Evolutionary conservation across 1,140 invertebrate genomes (phyloP).

Genomic region (Tetraneura akinire): DNA sequence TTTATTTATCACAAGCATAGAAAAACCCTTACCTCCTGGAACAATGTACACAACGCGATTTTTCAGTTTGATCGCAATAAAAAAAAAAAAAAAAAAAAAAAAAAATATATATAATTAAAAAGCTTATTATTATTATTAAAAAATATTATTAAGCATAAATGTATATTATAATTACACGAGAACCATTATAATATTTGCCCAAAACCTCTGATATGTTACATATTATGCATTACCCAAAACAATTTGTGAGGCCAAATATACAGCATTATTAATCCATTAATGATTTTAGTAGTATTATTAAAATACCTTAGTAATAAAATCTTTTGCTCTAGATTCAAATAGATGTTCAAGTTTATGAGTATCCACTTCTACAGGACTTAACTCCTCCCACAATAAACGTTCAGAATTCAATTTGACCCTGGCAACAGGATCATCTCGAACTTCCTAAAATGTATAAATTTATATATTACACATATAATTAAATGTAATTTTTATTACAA

Average conservation of each 20-base stretch:
- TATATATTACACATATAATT: background rate
- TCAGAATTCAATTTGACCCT: slow-evolving; percentile 69
- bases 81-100: slow-evolving; percentile 52
- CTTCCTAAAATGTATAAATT: slow-evolving; percentile 65
- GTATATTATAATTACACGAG: background rate
- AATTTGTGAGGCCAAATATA: slow-evolving; percentile 40
- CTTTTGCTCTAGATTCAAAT: slow-evolving; percentile 95
- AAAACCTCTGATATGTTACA: slow-evolving; percentile 25
- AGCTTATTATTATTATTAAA: slow-evolving; percentile 34
- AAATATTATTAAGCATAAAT: slow-evolving; percentile 41
- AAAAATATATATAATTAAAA: slow-evolving; percentile 50
- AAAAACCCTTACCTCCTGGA: slow-evolving; percentile 46
- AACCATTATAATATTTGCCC: background rate
- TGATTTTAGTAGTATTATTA: background rate
- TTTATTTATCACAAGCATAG: slow-evolving; percentile 32
- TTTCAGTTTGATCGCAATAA: slow-evolving; percentile 47
- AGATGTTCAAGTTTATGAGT: slow-evolving; percentile 93
- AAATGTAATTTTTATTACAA: background rate
- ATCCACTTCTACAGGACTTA: slow-evolving; percentile 82
- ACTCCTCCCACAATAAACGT: slow-evolving; percentile 91
- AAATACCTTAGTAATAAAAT: slow-evolving; percentile 87
- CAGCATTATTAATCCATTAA: slow-evolving; percentile 18
- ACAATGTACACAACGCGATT: slow-evolving; percentile 33
- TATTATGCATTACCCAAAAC: slow-evolving; percentile 44
- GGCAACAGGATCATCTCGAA: slow-evolving; percentile 80